Conservation (phyloP, 2,113 vertebrate species). For the Scytalopus superciliaris region DNA sequence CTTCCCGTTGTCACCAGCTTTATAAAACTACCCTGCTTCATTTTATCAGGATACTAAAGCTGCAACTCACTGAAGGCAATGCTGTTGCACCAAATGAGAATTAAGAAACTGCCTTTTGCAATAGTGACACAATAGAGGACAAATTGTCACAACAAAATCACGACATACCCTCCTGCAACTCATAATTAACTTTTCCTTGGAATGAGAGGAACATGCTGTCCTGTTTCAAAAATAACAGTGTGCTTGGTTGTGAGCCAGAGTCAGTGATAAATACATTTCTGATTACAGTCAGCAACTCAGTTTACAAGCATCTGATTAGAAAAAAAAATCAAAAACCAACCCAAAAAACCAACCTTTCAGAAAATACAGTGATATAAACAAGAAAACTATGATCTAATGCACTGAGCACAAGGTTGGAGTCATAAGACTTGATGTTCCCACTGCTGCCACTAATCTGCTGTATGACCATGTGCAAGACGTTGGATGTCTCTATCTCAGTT, state of each 20-base stretch:
- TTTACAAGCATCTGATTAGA: constrained; percentile 27
- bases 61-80: background rate
- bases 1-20: background rate
- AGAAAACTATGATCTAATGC: background rate
- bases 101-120: background rate
- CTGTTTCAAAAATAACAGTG: constrained; percentile 32
- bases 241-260: constrained; percentile 36
- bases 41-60: background rate
- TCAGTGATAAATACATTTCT: constrained; percentile 30
- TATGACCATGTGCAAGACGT: background rate
- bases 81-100: background rate
- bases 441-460: background rate
- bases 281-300: constrained; percentile 24
- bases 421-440: background rate
- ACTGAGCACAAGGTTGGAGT: background rate
- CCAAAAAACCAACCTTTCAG: background rate
- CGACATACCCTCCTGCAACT: background rate
- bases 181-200: constrained; percentile 8
- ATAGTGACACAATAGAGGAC: background rate
- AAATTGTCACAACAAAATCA: background rate
- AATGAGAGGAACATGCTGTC: constrained; percentile 2
- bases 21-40: background rate
- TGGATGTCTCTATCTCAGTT: background rate
- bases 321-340: background rate
- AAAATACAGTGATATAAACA: background rate